Evolutionary conservation across 2,888 invertebrate species (phyloP).

Genomic region (Drosophila percnosoma): DNA sequence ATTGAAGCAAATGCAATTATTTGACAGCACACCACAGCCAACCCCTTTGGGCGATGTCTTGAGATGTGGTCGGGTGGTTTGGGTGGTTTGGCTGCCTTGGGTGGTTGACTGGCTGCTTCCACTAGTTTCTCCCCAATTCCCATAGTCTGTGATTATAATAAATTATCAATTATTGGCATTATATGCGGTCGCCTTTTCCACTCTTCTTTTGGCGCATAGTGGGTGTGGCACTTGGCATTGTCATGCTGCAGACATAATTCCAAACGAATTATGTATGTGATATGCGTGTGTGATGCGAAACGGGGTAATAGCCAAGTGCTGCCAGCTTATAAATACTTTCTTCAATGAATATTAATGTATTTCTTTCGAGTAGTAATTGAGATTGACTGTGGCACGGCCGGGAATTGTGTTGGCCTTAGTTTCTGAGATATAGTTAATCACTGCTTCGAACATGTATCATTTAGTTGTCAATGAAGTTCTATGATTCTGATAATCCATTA

Average conservation of each 20-base stretch:
- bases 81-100: neutral
- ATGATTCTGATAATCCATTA: neutral
- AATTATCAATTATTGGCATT: constrained; percentile 79
- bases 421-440: neutral
- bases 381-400: constrained; percentile 17
- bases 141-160: constrained; percentile 72
- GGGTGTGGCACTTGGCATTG: constrained; percentile 60
- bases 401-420: neutral
- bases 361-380: constrained; percentile 17
- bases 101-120: constrained; percentile 3
- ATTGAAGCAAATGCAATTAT: constrained; percentile 85
- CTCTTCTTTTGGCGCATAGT: constrained; percentile 9
- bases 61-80: constrained; percentile 37
- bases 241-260: constrained; percentile 72
- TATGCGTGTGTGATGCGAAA: constrained; percentile 38
- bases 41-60: constrained; percentile 48
- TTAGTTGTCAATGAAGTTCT: neutral
- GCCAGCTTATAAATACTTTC: constrained; percentile 41
- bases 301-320: constrained; percentile 24
- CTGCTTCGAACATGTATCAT: neutral
- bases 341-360: constrained; percentile 52
- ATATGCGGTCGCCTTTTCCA: constrained; percentile 45
- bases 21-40: constrained; percentile 65
- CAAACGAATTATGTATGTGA: constrained; percentile 70
- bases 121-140: constrained; percentile 46